Evolutionary conservation across 2,888 invertebrate genomes (phyloP).

Genomic region (Salticus scenicus): DNA sequence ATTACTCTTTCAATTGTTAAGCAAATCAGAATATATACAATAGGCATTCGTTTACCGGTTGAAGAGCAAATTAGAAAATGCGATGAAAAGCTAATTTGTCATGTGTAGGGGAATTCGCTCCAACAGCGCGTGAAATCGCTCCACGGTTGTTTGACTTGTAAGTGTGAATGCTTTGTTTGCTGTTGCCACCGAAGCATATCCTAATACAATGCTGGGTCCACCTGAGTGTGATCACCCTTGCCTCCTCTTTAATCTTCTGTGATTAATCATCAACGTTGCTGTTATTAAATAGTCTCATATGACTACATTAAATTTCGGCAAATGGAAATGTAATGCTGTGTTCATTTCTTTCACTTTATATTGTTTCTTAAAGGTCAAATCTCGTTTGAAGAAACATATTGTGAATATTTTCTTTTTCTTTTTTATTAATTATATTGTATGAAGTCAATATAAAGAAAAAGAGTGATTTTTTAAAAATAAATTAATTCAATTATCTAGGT

Average conservation of each 20-base stretch:
- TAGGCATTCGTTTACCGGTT: too few species aligned
- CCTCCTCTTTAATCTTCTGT: not conserved
- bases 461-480: too few species aligned
- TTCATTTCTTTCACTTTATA: too few species aligned
- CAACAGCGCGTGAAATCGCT: not conserved
- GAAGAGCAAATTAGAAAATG: not conserved
- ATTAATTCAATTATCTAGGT: too few species aligned
- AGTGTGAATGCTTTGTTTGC: not conserved
- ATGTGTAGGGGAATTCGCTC: not conserved
- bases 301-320: not conserved
- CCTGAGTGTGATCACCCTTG: not conserved
- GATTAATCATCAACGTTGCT: not conserved
- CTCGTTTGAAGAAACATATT: too few species aligned
- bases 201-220: not conserved
- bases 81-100: slow-evolving; percentile 25
- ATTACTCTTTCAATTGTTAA: too few species aligned
- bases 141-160: not conserved
- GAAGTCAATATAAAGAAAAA: too few species aligned
- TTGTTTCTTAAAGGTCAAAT: too few species aligned
- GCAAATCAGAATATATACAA: too few species aligned
- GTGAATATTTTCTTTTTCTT: too few species aligned
- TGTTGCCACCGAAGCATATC: not conserved
- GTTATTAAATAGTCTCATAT: not conserved
- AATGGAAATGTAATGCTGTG: not conserved
- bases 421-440: too few species aligned